Evolutionary conservation across 2,113 vertebrate species (phyloP).

Genomic region (Trichechus manatus): DNA sequence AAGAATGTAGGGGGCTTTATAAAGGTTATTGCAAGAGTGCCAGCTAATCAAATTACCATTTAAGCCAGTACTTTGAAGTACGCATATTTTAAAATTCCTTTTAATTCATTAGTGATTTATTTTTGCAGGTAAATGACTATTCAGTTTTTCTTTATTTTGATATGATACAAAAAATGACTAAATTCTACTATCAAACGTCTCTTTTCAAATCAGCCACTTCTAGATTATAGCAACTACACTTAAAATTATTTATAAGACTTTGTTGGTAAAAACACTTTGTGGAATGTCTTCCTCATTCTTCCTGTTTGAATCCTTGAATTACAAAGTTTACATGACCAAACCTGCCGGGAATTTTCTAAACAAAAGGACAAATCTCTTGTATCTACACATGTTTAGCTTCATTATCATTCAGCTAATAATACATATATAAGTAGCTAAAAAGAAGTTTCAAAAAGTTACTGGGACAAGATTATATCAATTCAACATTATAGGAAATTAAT

Average conservation of each 20-base stretch:
- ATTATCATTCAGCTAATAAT: background rate
- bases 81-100: background rate
- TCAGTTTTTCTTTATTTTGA: background rate
- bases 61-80: background rate
- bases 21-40: background rate
- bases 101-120: slow-evolving; percentile 27
- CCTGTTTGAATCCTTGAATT: background rate
- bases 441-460: background rate
- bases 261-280: background rate
- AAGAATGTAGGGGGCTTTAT: background rate
- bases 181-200: background rate
- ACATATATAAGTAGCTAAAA: background rate
- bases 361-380: background rate
- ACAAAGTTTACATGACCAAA: background rate
- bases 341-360: background rate
- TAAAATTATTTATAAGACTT: slow-evolving; percentile 26
- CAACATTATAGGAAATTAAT: background rate
- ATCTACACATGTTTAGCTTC: background rate
- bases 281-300: background rate
- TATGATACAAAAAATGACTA: background rate
- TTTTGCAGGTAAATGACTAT: background rate
- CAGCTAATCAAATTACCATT: slow-evolving; percentile 8
- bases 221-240: background rate
- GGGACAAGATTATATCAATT: background rate
- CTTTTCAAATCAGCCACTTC: background rate